A percentile compares a stretch with the other conserved stretches of the same genome.
These are phyloP conservation scores for Syrrhaptes paradoxus DNA, from an alignment of 2,113 vertebrate genomes.

Conservation along the genomic window DNA sequence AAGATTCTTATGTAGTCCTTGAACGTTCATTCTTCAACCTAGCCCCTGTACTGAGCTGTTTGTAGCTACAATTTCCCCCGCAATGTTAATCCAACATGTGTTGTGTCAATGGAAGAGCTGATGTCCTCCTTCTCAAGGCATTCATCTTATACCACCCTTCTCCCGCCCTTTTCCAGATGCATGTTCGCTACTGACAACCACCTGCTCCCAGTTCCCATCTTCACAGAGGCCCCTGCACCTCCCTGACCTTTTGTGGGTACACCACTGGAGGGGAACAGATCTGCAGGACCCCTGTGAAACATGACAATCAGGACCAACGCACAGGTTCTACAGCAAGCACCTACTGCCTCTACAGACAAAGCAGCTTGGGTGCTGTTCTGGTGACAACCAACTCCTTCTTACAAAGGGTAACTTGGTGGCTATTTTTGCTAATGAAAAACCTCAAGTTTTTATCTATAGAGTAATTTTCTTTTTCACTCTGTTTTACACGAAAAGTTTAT, in stretches of 20 bases:
- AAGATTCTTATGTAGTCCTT: not conserved
- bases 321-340: not conserved
- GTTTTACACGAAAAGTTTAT: not conserved
- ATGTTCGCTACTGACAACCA: rapidly evolving
- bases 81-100: not conserved
- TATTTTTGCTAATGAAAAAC: not conserved
- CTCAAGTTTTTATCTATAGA: not conserved
- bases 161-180: not conserved
- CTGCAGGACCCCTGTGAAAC: not conserved
- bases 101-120: not conserved
- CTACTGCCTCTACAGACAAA: not conserved
- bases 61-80: not conserved
- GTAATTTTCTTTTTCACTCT: not conserved
- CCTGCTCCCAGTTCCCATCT: not conserved
- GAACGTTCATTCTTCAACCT: not conserved
- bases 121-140: not conserved
- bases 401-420: not conserved
- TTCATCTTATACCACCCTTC: not conserved
- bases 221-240: rapidly evolving
- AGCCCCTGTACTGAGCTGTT: not conserved
- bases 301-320: rapidly evolving
- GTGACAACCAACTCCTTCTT: not conserved
- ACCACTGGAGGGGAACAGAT: rapidly evolving
- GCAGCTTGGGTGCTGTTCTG: no score
- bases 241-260: no score